Base-by-base conservation (phyloP, 2,113 vertebrate genomes). In the rabbit (Oryctolagus cuniculus) region DNA sequence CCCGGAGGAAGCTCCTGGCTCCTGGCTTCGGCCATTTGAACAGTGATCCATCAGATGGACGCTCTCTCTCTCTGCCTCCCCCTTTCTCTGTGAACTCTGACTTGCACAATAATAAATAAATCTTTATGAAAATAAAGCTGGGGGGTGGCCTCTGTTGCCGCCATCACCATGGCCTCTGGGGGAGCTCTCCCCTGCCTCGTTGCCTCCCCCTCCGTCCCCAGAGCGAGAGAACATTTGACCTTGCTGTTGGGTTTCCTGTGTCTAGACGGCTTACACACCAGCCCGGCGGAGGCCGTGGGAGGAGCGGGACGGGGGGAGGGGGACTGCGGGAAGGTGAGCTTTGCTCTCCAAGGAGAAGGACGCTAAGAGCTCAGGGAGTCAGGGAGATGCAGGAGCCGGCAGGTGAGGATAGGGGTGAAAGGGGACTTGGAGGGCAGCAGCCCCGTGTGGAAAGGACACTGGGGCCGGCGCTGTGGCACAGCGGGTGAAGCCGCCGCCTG, bases 181-280 rank as follows among this genome's bases (percentile, higher is more conserved):
- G 29, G 36, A 29, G 0, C 24, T n/a, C 17, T 0, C 1, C 4
- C 69, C 58, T 5, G 10, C 9, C 10, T 10, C 29, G 2, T 5
- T 7, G 0, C 53, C 72, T 49, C 4, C 11, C 9, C 10, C 49
- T 2, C 4, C 10, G 1, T 1, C 4, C 34, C 34, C 9, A 0
- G 2, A 9, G 38, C 1, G 17, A 13, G 29, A 31, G 64, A 38
- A 9, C 29, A 1, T 12, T 27, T 5, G 10, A n/a, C 10, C 34
- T 34, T 25, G 15, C 8, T 49, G 25, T 82, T 21, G 5, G 13
- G 4, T 10, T 3, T 5, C 29, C 0, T 7, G 75, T 10, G 19
- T 1, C 3, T 10, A 1, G 17, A 11, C 21, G 31, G 53, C 58
- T 9, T 58, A 49, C 34, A 3, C 4, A 0, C 8, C 3, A 31